Evolutionary conservation across 1,140 invertebrate species (phyloP).

Genomic region (Ips typographus): DNA sequence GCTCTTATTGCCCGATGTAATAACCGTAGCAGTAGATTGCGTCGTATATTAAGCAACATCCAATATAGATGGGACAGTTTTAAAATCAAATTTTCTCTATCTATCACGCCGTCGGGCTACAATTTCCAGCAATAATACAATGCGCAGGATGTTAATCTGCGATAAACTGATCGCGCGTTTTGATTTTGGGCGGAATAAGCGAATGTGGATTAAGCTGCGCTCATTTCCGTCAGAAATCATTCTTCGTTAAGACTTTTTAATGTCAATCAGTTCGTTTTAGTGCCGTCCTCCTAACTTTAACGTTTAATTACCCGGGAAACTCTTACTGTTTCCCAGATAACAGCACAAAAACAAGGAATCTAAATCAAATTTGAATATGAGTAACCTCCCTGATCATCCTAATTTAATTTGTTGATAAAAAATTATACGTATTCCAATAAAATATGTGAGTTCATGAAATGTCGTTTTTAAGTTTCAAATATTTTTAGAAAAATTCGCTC

Average conservation of each 20-base stretch:
- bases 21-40: constrained; percentile 51
- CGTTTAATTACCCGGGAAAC: no score
- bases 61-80: constrained; percentile 53
- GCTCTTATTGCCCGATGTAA: constrained; percentile 42
- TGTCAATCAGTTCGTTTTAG: not conserved
- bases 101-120: constrained; percentile 50
- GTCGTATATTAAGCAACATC: constrained; percentile 53
- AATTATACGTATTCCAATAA: no score
- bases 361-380: no score
- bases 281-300: not conserved
- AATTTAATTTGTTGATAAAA: no score
- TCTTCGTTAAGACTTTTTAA: constrained; percentile 26
- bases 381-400: no score
- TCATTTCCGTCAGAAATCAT: constrained; percentile 20
- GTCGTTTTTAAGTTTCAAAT: no score
- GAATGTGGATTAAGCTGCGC: constrained; percentile 22
- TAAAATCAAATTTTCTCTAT: constrained; percentile 55
- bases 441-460: no score
- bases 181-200: constrained; percentile 45
- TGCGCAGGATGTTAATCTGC: constrained; percentile 52
- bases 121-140: constrained; percentile 54
- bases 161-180: constrained; percentile 50
- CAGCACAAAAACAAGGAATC: no score
- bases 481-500: no score
- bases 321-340: no score